A percentile compares a stretch with the other conserved stretches of the same genome.
Evolutionary conservation across 2,888 invertebrate species (phyloP).

Genomic region (Nomada hirtipes): DNA sequence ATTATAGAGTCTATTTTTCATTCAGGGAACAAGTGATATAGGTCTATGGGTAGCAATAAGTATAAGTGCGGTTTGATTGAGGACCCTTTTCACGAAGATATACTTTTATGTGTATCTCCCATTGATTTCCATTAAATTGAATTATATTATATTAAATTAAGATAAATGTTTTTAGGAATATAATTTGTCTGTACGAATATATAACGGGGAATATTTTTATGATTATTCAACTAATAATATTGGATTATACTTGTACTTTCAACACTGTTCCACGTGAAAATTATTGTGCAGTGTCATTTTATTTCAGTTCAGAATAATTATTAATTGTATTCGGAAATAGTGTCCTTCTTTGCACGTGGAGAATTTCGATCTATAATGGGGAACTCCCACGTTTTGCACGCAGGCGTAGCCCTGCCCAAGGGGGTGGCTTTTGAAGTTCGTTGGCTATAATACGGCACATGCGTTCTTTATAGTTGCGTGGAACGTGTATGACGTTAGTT

Average conservation of each 20-base stretch:
- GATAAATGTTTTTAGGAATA: too few relatives aligned
- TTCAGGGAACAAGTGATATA: not conserved
- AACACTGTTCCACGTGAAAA: too few relatives aligned
- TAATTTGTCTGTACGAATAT: too few relatives aligned
- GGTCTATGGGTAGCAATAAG: not conserved
- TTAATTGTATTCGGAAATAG: not conserved
- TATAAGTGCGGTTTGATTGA: not conserved
- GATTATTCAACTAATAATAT: too few relatives aligned
- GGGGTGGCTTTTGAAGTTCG: conserved; percentile 13
- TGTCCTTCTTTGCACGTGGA: not conserved
- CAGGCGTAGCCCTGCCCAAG: conserved; percentile 24
- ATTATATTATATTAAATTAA: too few relatives aligned
- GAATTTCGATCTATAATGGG: not conserved
- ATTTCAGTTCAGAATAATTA: too few relatives aligned
- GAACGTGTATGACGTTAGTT: not conserved
- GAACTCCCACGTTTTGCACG: not conserved
- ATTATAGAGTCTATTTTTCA: not conserved
- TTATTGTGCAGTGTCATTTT: too few relatives aligned
- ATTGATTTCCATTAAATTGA: too few relatives aligned
- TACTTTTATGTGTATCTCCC: too few relatives aligned
- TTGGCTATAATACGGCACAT: not conserved
- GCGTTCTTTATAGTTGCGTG: not conserved
- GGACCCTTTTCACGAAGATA: not conserved
- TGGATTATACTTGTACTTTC: too few relatives aligned
- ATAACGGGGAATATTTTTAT: too few relatives aligned